Evolutionary conservation across 2,797 vertebrate species (phyloP).

Genomic region (Clarias laeviceps): DNA sequence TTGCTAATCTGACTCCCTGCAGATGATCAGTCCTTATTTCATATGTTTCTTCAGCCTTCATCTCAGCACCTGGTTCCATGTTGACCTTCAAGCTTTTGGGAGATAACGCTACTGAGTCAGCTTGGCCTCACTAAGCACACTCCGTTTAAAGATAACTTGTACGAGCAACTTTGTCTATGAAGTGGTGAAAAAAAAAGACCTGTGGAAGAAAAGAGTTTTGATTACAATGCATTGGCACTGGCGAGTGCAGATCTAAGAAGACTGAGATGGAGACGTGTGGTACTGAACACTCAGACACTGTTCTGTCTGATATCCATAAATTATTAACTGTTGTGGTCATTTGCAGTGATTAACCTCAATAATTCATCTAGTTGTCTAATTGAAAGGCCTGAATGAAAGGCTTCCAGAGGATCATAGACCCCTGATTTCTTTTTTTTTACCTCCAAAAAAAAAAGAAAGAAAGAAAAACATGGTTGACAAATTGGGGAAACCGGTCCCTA

Average conservation of each 20-base stretch:
- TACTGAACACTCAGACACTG: background rate
- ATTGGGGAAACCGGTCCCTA: constrained; percentile 35
- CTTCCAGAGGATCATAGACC: constrained; percentile 25
- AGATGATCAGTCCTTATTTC: constrained; percentile 20
- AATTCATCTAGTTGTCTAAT: constrained; percentile 58
- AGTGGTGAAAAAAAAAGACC: background rate
- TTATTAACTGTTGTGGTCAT: constrained; percentile 55
- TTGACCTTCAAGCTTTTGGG: constrained; percentile 22
- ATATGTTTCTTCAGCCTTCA: background rate
- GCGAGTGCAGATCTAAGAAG: background rate
- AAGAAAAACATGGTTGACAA: constrained; percentile 32
- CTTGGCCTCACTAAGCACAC: background rate
- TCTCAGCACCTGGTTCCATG: constrained; percentile 19
- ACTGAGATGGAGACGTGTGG: background rate
- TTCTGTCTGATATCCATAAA: constrained; percentile 45
- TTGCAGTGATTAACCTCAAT: constrained; percentile 57
- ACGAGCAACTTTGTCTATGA: background rate
- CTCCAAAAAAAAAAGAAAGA: background rate
- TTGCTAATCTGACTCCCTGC: background rate
- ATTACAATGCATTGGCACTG: constrained; percentile 21
- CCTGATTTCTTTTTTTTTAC: constrained; percentile 26
- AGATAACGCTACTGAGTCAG: constrained; percentile 4
- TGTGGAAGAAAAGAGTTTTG: constrained; percentile 9
- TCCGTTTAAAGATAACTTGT: background rate
- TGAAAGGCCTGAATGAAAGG: constrained; percentile 47